Evolutionary conservation across 2,113 vertebrate genomes (phyloP), one percentile per base, ranked within the genome.

Genomic region (Gulo gulo): DNA sequence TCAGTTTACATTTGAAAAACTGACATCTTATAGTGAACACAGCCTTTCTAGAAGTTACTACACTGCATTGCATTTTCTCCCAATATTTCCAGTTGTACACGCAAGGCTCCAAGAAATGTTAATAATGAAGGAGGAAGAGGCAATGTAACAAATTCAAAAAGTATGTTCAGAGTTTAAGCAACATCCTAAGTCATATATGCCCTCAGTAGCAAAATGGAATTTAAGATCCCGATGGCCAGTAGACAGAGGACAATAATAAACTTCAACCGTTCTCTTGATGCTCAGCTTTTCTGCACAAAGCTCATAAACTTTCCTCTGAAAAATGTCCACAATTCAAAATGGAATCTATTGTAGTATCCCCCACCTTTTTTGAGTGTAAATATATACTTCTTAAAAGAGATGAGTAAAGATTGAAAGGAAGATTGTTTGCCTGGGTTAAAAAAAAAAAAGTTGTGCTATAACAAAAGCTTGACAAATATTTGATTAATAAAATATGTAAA

Each of bases 1-100:
- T 95, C 45, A 4, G 36, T 88, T 96, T 92, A 81, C 34, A 71
- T 85, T 69, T 96, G 63, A 95, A 96, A 42, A 78, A 39, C 18
- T 88, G 47, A 52, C 29, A 42, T 87, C 47, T 89, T 94, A 73
- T 6, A 45, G 16, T 47, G 93, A 42, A 61, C 18, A 86, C 16
- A 52, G 16, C 8, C 95, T 95, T 86, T 82, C 39, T 82, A 4
- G 45, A 88, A 80, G 10, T 82, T 89, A 63, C 23, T 10, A 57
- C 1, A 61, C 3, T 79, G 15, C 26, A 83, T 6, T 42, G 14
- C 21, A 73, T 93, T 76, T 97, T 88, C 59, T 96, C 14, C 5
- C 3, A 45, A 1, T 94, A 91, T 61, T 92, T 87, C 23, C 14
- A 88, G 39, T 73, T 76, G 12, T 74, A 76, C 16, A n/a, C 50